Percentiles rank a stretch among this genome's conserved stretches.
These are phyloP conservation scores for Acanthosepion esculentum DNA, from an alignment of 2,888 invertebrate species.

Conservation along the genomic window DNA sequence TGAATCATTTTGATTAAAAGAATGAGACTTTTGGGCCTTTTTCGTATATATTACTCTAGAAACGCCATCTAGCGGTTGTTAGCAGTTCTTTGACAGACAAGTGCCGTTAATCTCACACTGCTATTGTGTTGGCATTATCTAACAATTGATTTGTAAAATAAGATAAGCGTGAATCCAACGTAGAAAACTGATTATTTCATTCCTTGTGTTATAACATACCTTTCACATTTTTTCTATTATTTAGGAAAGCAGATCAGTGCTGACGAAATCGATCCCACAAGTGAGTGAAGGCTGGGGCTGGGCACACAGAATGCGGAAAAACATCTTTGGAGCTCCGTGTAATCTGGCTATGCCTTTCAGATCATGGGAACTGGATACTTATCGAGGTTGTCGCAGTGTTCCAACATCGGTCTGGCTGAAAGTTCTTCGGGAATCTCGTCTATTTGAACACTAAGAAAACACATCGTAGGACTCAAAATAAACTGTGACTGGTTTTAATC, in stretches of 20 bases:
- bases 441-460: not conserved
- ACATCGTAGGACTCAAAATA: not conserved
- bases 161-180: no score
- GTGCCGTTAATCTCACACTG: no score
- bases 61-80: no score
- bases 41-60: no score
- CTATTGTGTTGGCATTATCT: no score
- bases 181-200: no score
- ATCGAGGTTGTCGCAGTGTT: constrained; percentile 77
- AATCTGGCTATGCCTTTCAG: constrained; percentile 75
- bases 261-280: constrained; percentile 73
- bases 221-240: constrained; percentile 48
- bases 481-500: not conserved
- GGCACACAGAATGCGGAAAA: constrained; percentile 62
- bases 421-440: not conserved
- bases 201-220: no score
- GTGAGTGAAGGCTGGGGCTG: constrained; percentile 65
- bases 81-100: no score
- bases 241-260: constrained; percentile 65
- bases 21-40: no score
- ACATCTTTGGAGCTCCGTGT: constrained; percentile 77
- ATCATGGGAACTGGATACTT: constrained; percentile 73
- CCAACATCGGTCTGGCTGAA: constrained; percentile 76
- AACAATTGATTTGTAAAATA: no score
- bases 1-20: no score